A percentile compares a stretch with the other conserved stretches of the same genome.
These are phyloP conservation scores for Pammene fasciana DNA, from an alignment of 2,888 invertebrate species.

Conservation along the genomic window DNA sequence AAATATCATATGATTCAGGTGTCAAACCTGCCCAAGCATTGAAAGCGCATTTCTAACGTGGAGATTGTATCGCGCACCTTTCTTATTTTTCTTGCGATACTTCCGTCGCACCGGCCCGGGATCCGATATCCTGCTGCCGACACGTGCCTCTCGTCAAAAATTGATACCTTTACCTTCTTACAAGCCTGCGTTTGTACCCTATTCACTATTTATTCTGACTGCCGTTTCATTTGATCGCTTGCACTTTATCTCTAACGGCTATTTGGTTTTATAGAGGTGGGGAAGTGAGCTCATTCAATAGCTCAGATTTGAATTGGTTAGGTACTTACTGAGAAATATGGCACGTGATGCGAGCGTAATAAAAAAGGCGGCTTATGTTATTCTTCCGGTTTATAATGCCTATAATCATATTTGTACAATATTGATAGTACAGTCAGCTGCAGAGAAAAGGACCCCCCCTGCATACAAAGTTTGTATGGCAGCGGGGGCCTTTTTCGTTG, in stretches of 20 bases:
- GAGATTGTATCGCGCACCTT: constrained; percentile 30
- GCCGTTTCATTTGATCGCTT: constrained; percentile 31
- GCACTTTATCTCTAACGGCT: constrained; percentile 32
- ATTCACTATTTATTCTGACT: constrained; percentile 33
- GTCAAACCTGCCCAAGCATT: constrained; percentile 12
- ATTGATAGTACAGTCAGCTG: no score
- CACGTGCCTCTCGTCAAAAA: constrained; percentile 39
- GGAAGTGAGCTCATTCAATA: background rate
- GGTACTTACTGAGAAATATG: background rate
- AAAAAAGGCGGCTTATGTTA: no score
- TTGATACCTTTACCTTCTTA: constrained; percentile 35
- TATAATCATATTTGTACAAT: no score
- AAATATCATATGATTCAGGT: background rate
- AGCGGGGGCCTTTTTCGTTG: no score
- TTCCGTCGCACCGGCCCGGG: constrained; percentile 18
- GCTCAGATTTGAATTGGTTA: constrained; percentile 16
- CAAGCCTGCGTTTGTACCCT: constrained; percentile 18
- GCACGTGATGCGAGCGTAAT: background rate
- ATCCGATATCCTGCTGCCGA: constrained; percentile 35
- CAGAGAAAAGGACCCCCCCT: no score
- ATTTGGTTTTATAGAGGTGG: constrained; percentile 23
- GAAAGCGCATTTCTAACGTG: constrained; percentile 23
- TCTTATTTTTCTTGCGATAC: constrained; percentile 20
- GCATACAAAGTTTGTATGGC: no score
- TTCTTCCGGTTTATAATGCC: no score